Evolutionary conservation across 2,797 vertebrate genomes (phyloP), one percentile per base, ranked within the genome.

Genomic region (Macroramphosus scolopax): DNA sequence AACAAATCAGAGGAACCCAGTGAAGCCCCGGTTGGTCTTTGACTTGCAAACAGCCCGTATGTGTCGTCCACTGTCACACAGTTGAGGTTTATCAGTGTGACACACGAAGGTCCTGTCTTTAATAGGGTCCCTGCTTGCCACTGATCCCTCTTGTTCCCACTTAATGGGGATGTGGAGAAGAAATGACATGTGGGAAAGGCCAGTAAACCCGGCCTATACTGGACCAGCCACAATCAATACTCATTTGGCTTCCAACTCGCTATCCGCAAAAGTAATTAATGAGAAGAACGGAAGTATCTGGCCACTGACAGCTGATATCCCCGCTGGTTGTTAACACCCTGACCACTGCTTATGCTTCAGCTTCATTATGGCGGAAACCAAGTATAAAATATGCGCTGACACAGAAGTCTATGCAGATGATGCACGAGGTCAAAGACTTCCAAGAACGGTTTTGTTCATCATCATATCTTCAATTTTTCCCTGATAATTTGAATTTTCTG

Each of bases 181-280:
- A 84, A 85, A 81, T 78, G 87, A 84, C 67, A 63, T 83, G 81
- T 80, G 80, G 67, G 68, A 82, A 77, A 72, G 80, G 82, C 80
- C 78, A 68, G 69, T 61, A 72, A 79, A 85, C 70, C 60, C 40
- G 24, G 75, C 60, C 72, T 63, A 68, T 61, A 67, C 77, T 54
- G 54, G 78, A 62, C 75, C 72, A 65, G n/a, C 72, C 69, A 77
- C 75, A 85, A 90, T 90, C 87, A 84, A 90, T 89, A 89, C 80
- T 88, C 78, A 87, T 89, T 87, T 87, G 66, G 68, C 80, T 66
- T 68, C 55, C 74, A 75, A 74, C 75, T 83, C 61, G 69, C 69
- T 74, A 79, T 73, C 66, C 69, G 74, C 74, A 77, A 78, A 85
- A 83, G 84, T 88, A 89, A 89, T 89, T 89, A 87, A 89, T 85